Conservation (phyloP, 2,113 vertebrate species). For the Lethenteron camtschaticum region DNA sequence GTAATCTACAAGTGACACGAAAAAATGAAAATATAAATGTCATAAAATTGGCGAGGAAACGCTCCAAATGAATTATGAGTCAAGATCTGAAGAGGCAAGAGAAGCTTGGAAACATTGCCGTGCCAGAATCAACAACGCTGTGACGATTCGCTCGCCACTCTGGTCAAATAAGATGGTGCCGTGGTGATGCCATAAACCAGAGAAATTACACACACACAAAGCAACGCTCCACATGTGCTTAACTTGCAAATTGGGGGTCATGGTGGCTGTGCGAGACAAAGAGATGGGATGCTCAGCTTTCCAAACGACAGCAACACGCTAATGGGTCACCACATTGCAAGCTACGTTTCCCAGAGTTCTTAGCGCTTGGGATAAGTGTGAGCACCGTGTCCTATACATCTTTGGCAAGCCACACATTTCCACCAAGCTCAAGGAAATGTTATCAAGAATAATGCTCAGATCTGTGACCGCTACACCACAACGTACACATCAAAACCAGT, state of each 20-base stretch:
- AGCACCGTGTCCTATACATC: not conserved
- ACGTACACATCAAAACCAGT: too few species aligned
- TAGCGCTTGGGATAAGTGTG: not conserved
- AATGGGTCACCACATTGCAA: not conserved
- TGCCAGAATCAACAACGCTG: not conserved
- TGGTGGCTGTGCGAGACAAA: not conserved
- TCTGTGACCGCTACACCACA: too few species aligned
- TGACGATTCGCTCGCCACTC: not conserved
- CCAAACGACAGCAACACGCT: not conserved
- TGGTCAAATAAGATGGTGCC: not conserved
- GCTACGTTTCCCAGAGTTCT: not conserved
- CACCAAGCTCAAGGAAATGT: too few species aligned
- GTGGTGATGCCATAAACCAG: constrained; percentile 1
- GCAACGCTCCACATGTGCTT: not conserved
- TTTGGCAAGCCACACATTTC: too few species aligned
- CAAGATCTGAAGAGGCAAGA: not conserved
- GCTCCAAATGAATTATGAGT: not conserved
- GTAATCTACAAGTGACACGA: too few species aligned
- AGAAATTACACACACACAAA: not conserved
- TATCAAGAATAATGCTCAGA: too few species aligned
- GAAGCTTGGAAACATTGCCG: not conserved
- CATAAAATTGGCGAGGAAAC: too few species aligned
- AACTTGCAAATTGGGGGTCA: not conserved
- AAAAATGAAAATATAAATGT: too few species aligned
- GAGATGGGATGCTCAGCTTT: not conserved